Evolutionary conservation across 2,797 vertebrate species (phyloP).

Genomic region (Lepidocolaptes lacrymiger): DNA sequence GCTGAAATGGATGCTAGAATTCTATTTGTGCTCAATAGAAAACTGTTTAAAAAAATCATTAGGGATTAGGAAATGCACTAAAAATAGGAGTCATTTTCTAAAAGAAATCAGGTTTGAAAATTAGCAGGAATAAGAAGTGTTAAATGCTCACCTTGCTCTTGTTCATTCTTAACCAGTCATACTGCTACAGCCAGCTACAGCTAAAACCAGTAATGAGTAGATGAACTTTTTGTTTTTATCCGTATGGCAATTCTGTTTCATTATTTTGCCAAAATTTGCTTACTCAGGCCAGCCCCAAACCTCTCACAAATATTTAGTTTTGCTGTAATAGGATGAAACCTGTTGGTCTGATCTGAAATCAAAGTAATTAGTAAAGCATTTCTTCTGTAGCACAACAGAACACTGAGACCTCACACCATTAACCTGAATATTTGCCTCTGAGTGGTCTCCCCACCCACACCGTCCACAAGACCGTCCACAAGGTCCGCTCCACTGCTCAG

Average conservation of each 20-base stretch:
- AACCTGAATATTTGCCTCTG: neutral
- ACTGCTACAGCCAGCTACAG: neutral
- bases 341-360: neutral
- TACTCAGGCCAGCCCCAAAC: neutral
- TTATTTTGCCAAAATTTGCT: neutral
- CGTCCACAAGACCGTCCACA: neutral
- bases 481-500: neutral
- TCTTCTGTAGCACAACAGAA: neutral
- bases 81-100: neutral
- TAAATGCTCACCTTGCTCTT: neutral
- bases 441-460: neutral
- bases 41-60: neutral
- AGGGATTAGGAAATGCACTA: neutral
- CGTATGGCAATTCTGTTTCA: neutral
- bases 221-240: neutral
- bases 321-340: neutral
- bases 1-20: neutral
- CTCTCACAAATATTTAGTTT: neutral
- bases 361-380: neutral
- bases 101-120: neutral
- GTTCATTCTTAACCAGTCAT: neutral
- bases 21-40: neutral
- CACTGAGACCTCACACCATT: neutral
- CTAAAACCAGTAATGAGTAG: neutral
- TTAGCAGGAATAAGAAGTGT: neutral